Conservation (phyloP, 2,888 invertebrate genomes). For the Encarsia formosa region DNA sequence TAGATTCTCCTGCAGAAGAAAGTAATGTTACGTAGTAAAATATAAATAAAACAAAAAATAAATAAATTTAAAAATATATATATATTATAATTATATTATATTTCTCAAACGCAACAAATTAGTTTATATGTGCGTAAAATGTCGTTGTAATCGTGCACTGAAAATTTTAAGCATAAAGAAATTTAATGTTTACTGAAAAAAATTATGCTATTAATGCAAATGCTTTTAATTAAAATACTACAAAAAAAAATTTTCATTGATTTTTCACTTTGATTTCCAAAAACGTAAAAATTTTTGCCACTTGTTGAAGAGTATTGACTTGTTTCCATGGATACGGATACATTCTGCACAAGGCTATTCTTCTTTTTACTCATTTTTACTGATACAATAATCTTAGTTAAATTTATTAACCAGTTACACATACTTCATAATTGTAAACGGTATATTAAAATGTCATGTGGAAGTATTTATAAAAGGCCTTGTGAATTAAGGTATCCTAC, state of each 20-base stretch:
- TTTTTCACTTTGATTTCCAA: conserved; percentile 8
- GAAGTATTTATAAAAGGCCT: conserved; percentile 17
- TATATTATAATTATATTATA: conserved; percentile 26
- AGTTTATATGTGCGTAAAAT: conserved; percentile 28
- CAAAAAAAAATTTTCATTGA: conserved; percentile 15
- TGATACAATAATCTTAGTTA: too few relatives aligned
- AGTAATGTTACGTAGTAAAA: conserved; percentile 27
- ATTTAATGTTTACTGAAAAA: conserved; percentile 26
- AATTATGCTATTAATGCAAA: conserved; percentile 20
- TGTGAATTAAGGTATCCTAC: conserved; percentile 25
- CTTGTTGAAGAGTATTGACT: conserved; percentile 8
- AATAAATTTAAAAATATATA: conserved; percentile 16
- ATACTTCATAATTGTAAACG: too few relatives aligned
- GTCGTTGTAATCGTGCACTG: conserved; percentile 27
- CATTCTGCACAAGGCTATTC: too few relatives aligned
- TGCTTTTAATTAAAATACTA: conserved; percentile 22
- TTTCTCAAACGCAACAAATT: conserved; percentile 29
- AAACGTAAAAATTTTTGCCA: conserved; percentile 7
- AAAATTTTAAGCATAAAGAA: conserved; percentile 23
- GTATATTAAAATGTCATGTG: conserved; percentile 22
- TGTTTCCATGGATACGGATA: conserved; percentile 24
- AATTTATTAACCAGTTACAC: too few relatives aligned
- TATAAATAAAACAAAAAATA: conserved; percentile 11
- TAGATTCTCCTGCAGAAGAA: conserved; percentile 20
- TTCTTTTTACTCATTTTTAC: too few relatives aligned